These are phyloP conservation scores for Ophonus ardosiacus DNA, from an alignment of 2,888 invertebrate species.

Conservation along the genomic window DNA sequence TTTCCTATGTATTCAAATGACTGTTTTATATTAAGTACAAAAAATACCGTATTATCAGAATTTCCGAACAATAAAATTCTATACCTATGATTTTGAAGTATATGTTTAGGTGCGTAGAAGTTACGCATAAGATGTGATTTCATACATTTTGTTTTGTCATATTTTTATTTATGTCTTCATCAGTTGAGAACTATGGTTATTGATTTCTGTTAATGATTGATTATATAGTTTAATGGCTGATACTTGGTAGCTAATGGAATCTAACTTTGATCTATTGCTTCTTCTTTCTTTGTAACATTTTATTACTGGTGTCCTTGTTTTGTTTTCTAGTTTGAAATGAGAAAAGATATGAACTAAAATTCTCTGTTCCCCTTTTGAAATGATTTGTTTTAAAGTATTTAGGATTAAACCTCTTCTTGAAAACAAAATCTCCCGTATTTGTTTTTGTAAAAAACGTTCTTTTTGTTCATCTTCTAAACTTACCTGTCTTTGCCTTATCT, in stretches of 20 bases:
- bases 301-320: neutral
- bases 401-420: neutral
- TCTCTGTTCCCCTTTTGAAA: no score
- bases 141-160: conserved; percentile 8
- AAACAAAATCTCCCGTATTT: conserved; percentile 1
- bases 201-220: conserved; percentile 19
- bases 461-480: conserved; percentile 1
- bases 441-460: neutral
- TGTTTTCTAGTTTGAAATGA: no score
- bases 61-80: no score
- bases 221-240: conserved; percentile 27
- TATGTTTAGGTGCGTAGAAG: neutral
- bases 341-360: no score
- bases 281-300: neutral
- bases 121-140: neutral
- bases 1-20: no score
- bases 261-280: neutral
- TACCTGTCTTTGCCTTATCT: conserved; percentile 63
- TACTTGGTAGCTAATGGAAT: neutral
- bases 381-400: neutral
- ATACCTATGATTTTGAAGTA: no score
- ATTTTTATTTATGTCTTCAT: conserved; percentile 21
- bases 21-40: no score
- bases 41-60: no score
- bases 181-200: neutral